A percentile compares a stretch with the other conserved stretches of the same genome.
phyloP scores from a whole-genome alignment of 1,140 invertebrate genomes.

The Geopemphigus sp. region DNA sequence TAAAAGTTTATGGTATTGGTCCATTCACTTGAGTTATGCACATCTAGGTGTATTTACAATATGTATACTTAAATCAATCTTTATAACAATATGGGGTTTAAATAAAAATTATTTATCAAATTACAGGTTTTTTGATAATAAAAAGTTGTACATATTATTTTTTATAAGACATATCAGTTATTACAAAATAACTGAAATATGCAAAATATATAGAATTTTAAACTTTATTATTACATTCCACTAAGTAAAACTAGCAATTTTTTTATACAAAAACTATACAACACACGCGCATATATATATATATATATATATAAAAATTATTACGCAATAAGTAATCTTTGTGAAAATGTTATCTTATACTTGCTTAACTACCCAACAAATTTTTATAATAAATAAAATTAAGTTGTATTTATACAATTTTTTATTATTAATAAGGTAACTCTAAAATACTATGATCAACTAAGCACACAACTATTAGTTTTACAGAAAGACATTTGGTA shows the following conservation, averaged over 20 bases:
- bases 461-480: background rate
- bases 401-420: background rate
- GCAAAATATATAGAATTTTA: background rate
- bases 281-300: background rate
- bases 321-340: too few relatives aligned
- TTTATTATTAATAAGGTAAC: conserved; percentile 6
- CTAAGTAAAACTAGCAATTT: conserved; percentile 14
- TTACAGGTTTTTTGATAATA: background rate
- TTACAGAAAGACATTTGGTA: conserved; percentile 5
- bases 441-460: background rate
- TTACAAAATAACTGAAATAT: background rate
- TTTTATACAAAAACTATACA: background rate
- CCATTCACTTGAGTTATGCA: conserved; percentile 37
- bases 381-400: background rate
- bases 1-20: conserved; percentile 22
- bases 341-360: background rate
- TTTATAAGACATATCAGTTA: background rate
- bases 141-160: background rate
- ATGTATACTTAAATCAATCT: conserved; percentile 24
- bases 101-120: conserved; percentile 18
- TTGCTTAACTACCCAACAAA: background rate
- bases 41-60: conserved; percentile 9
- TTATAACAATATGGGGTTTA: conserved; percentile 24
- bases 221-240: background rate
- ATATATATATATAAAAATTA: background rate